phyloP scores from a whole-genome alignment of 1,140 invertebrate species.

The Metopolophium dirhodum region DNA sequence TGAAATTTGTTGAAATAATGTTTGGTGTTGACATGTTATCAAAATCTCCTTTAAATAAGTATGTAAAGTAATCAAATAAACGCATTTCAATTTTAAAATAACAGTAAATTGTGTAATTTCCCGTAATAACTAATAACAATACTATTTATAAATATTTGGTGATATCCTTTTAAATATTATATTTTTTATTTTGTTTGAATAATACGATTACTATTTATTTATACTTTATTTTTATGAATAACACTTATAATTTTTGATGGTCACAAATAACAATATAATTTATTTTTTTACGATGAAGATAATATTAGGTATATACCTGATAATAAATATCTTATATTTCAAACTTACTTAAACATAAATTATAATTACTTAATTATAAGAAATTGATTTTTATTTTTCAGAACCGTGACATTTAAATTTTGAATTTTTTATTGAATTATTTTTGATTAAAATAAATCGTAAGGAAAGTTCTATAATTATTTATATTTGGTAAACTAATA shows the following conservation, averaged over 20 bases:
- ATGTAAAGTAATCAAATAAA: neutral
- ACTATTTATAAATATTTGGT: too few species aligned
- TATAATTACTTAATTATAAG: too few species aligned
- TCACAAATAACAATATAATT: neutral
- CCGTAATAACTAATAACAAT: too few species aligned
- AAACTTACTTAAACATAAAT: too few species aligned
- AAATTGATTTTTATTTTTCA: neutral
- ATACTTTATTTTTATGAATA: neutral
- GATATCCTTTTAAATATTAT: neutral
- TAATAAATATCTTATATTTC: neutral
- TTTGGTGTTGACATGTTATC: neutral
- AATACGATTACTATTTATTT: neutral
- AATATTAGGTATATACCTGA: too few species aligned
- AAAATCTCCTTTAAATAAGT: neutral
- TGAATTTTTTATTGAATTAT: neutral
- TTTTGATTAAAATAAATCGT: neutral
- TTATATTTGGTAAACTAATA: neutral
- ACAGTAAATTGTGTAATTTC: neutral
- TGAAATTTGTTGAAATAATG: neutral
- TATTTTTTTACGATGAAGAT: neutral
- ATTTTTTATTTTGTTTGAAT: neutral
- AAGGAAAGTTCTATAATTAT: neutral
- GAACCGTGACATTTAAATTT: neutral
- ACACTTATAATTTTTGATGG: neutral
- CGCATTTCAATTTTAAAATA: neutral